Percentiles rank a stretch among this genome's conserved stretches.
These are phyloP conservation scores for Catagonus wagneri DNA, from an alignment of 2,113 vertebrate species.

Conservation along the genomic window DNA sequence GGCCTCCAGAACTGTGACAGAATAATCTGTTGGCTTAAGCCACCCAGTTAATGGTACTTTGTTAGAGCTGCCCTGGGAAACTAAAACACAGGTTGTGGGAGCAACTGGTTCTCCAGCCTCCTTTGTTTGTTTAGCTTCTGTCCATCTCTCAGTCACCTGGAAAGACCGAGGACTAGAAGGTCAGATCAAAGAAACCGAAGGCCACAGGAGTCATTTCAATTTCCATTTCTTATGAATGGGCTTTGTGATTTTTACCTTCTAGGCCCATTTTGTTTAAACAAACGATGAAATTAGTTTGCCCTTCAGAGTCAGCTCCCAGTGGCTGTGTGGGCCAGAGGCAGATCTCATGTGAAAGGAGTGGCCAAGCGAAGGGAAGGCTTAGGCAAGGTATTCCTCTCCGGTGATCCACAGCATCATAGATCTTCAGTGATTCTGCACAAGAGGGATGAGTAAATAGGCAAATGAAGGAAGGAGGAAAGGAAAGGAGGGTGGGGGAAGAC, in stretches of 20 bases:
- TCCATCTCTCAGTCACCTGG: not conserved
- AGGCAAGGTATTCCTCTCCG: not conserved
- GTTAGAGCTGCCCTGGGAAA: not conserved
- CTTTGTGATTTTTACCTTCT: not conserved
- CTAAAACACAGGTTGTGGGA: not conserved
- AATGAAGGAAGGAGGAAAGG: not conserved
- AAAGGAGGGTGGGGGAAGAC: no score
- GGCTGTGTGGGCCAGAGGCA: not conserved
- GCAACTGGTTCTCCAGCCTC: not conserved
- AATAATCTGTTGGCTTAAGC: not conserved
- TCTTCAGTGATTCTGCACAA: not conserved
- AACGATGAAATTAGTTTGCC: not conserved
- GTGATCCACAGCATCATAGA: not conserved
- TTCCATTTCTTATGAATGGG: not conserved
- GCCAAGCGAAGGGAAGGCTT: not conserved
- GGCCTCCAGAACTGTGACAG: not conserved
- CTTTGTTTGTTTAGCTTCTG: not conserved
- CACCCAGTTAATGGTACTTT: not conserved
- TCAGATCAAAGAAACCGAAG: not conserved
- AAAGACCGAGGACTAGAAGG: not conserved
- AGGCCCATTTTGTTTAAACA: not conserved
- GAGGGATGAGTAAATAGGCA: not conserved
- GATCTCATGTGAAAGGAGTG: not conserved
- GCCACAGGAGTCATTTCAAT: not conserved
- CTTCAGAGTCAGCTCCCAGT: not conserved